Conservation (phyloP, 2,888 invertebrate species). For the Arctia plantaginis region DNA sequence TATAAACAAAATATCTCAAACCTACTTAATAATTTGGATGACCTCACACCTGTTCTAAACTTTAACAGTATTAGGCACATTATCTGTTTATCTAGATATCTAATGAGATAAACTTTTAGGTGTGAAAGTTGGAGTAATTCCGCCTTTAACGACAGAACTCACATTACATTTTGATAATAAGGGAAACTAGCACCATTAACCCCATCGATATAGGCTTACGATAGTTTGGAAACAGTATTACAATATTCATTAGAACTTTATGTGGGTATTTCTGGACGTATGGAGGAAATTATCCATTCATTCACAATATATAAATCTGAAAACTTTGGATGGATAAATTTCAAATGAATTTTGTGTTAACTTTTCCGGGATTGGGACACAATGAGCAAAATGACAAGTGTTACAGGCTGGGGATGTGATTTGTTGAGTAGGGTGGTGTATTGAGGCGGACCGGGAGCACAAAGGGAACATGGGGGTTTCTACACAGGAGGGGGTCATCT, state of each 20-base stretch:
- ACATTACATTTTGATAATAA: not conserved
- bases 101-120: not conserved
- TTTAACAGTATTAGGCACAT: not conserved
- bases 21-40: too few species aligned
- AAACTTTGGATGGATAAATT: not conserved
- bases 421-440: not conserved
- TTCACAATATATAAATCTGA: not conserved
- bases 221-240: not conserved
- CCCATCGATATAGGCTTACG: not conserved
- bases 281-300: not conserved
- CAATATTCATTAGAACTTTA: not conserved
- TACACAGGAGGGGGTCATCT: too few species aligned
- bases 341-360: not conserved
- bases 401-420: too few species aligned
- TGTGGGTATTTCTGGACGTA: too few species aligned
- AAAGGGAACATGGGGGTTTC: too few species aligned
- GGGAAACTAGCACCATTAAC: not conserved
- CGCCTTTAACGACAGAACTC: not conserved
- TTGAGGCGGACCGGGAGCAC: too few species aligned
- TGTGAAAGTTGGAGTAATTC: not conserved
- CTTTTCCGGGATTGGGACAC: not conserved
- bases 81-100: not conserved
- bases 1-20: too few species aligned
- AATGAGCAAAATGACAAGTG: not conserved
- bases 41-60: not conserved